Conservation (phyloP, 2,888 invertebrate species). For the Pimpla rufipes region DNA sequence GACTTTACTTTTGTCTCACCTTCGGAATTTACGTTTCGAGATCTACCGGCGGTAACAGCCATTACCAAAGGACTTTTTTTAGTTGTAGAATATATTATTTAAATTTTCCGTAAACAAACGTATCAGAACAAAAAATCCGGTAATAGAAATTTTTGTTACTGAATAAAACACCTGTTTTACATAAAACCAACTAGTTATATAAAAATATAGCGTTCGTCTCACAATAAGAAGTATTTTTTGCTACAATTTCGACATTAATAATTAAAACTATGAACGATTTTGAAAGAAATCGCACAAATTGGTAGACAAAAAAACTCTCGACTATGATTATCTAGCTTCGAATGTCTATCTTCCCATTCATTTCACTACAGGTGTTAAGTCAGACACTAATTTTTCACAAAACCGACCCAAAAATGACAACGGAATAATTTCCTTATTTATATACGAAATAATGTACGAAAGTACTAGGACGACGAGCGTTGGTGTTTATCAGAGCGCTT, state of each 20-base stretch:
- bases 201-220: neutral
- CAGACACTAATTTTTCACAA: neutral
- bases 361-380: neutral
- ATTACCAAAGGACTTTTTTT: neutral
- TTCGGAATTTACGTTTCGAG: neutral
- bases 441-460: slow-evolving; percentile 14
- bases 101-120: neutral
- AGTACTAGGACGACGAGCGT: neutral
- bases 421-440: slow-evolving; percentile 9
- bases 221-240: neutral
- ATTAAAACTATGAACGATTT: neutral
- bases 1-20: neutral
- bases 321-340: neutral
- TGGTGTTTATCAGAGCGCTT: neutral
- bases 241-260: neutral
- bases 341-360: neutral
- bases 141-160: neutral
- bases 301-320: neutral
- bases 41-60: neutral
- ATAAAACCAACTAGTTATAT: neutral
- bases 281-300: neutral
- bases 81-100: neutral
- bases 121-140: neutral
- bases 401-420: neutral
- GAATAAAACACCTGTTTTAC: neutral